A percentile compares a stretch with the other conserved stretches of the same genome.
Evolutionary conservation across 2,888 invertebrate genomes (phyloP).

Genomic region (Sthenelais limicola): DNA sequence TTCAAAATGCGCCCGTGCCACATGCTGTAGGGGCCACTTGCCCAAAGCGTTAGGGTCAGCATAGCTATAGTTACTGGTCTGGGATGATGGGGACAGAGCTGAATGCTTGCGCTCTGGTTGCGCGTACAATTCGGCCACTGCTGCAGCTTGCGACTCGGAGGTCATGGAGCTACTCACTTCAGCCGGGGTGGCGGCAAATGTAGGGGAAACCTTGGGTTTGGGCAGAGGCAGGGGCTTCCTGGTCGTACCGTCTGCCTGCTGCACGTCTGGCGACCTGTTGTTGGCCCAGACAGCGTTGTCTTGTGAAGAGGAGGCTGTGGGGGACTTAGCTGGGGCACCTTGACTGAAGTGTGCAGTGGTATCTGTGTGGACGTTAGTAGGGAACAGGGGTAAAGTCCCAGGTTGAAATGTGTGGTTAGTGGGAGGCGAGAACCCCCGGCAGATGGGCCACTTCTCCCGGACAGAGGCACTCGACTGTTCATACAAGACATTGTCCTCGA

Average conservation of each 20-base stretch:
- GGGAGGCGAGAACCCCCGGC: too few relatives aligned
- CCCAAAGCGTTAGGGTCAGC: conserved; percentile 31
- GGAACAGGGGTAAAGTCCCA: too few relatives aligned
- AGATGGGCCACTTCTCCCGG: conserved; percentile 8
- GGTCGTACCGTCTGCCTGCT: too few relatives aligned
- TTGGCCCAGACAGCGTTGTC: not conserved
- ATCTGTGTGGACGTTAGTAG: not conserved
- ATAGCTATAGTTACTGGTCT: not conserved
- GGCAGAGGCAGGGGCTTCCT: conserved; percentile 23
- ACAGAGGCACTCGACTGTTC: conserved; percentile 30
- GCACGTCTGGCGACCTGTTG: not conserved
- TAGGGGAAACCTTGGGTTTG: conserved; percentile 18
- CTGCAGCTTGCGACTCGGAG: too few relatives aligned
- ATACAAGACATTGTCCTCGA: conserved; percentile 8
- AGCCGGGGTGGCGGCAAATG: conserved; percentile 2
- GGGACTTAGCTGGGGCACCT: too few relatives aligned
- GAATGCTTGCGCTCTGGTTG: not conserved
- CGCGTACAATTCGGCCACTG: not conserved
- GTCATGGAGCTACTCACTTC: too few relatives aligned
- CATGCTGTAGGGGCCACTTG: conserved; percentile 21
- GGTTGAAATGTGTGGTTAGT: too few relatives aligned
- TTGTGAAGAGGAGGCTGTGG: conserved; percentile 22
- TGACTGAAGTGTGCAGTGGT: too few relatives aligned
- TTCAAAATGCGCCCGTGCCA: not conserved
- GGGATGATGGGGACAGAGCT: not conserved